phyloP scores from a whole-genome alignment of 1,140 invertebrate genomes.

The Drosophila suzukii region DNA sequence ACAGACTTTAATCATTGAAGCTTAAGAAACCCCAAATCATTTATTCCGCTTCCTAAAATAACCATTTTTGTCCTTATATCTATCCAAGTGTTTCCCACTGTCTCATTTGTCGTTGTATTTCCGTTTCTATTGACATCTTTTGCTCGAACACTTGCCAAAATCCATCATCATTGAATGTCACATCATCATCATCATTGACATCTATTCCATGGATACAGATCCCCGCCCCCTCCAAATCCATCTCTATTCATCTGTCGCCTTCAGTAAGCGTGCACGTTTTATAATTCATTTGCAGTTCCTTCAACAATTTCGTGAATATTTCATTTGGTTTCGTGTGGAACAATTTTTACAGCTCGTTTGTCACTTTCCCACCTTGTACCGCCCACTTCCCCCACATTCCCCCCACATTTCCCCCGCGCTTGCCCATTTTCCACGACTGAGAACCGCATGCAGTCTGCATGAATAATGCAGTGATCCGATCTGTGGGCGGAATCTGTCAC shows the following conservation, averaged over 20 bases:
- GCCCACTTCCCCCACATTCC: neutral
- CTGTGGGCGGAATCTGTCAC: constrained; percentile 46
- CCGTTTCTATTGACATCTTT: constrained; percentile 6
- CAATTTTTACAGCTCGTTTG: constrained; percentile 54
- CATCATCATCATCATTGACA: constrained; percentile 45
- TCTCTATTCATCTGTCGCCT: constrained; percentile 36
- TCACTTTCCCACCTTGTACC: constrained; percentile 49
- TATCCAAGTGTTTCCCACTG: neutral
- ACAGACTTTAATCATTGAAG: too few relatives aligned
- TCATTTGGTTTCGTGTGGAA: constrained; percentile 54
- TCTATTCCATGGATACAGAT: constrained; percentile 3
- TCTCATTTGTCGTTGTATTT: neutral
- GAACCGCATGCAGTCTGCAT: constrained; percentile 26
- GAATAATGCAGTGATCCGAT: constrained; percentile 55
- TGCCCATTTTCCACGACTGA: neutral
- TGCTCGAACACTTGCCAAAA: constrained; percentile 14
- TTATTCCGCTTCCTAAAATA: neutral
- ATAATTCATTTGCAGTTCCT: constrained; percentile 56
- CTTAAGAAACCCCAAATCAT: too few relatives aligned
- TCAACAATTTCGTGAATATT: constrained; percentile 69
- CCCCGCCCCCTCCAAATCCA: neutral
- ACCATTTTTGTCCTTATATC: neutral
- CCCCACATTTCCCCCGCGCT: neutral
- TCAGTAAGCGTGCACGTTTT: constrained; percentile 42
- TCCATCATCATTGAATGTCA: constrained; percentile 44